These are phyloP conservation scores for Cataglyphis altisquamis DNA, from an alignment of 2,888 invertebrate species.

Conservation along the genomic window DNA sequence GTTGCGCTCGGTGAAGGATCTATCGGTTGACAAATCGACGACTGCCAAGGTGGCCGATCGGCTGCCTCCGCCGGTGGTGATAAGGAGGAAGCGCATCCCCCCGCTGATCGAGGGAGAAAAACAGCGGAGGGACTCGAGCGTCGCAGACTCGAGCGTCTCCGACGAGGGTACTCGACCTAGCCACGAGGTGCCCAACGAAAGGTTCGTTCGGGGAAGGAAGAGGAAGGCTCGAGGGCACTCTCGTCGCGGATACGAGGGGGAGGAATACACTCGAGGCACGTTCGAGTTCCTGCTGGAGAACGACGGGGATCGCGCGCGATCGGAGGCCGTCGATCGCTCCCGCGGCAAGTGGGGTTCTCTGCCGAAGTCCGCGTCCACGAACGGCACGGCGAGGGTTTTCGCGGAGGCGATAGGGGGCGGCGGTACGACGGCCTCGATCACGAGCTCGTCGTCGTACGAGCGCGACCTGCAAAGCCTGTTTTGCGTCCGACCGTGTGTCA, in stretches of 20 bases:
- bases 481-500: constrained; percentile 31
- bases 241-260: constrained; percentile 7
- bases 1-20: constrained; percentile 75
- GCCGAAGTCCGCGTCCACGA: constrained; percentile 65
- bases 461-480: constrained; percentile 61
- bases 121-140: constrained; percentile 72
- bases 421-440: constrained; percentile 69
- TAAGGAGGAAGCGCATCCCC: constrained; percentile 81
- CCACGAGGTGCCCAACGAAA: constrained; percentile 54
- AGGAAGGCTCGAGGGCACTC: constrained; percentile 13
- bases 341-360: constrained; percentile 59
- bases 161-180: constrained; percentile 70
- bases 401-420: constrained; percentile 66
- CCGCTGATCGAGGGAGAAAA: constrained; percentile 55
- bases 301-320: constrained; percentile 58
- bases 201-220: not conserved
- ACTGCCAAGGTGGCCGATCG: constrained; percentile 68
- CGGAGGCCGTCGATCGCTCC: constrained; percentile 11
- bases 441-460: constrained; percentile 77
- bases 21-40: constrained; percentile 53
- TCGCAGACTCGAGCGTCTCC: constrained; percentile 73
- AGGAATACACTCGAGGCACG: constrained; percentile 57
- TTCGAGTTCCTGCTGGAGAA: constrained; percentile 58
- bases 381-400: constrained; percentile 63
- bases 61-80: constrained; percentile 83